Evolutionary conservation across 2,888 invertebrate genomes (phyloP), one percentile per base, ranked within the genome.

Genomic region (Epicampocera succincta): DNA sequence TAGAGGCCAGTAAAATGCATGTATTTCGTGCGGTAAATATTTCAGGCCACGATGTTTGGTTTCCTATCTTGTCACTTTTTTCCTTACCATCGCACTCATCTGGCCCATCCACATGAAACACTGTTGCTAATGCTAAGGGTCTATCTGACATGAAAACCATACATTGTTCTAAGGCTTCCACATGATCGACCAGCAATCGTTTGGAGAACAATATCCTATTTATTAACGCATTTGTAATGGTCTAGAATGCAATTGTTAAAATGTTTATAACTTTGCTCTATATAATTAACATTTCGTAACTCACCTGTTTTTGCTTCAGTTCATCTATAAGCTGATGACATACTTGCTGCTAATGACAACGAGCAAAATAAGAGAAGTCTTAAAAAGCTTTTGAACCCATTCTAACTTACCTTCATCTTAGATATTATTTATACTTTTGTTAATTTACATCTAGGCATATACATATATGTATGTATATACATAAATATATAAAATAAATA

Each of bases 111-210:
- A 73, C 52, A 3, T 38, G 5, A n/a, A n/a, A 12, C 4, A 17
- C 5, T 11, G 52, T 8, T 3, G 9, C 40, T 9, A 25, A 8
- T 1, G 65, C 13, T 17, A 50, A 29, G 5, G 65, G n/a, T 0
- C 15, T 13, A n/a, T 75, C 54, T 25, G 84, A 58, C 42, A 85
- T 54, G 73, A 85, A 84, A 33, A 83, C 80, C 83, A 90, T 85
- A 54, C 88, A 89, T 19, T 87, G 88, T 44, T 91, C 90, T n/a
- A 90, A 83, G 0, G 89, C 88, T 78, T 91, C 91, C 2, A 91
- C 87, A 84, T 91, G 91, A 83, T 91, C 91, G 46, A 89, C 87
- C 8, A 91, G 84, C 50, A 91, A 85, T 1, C 91, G 87, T 58
- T 90, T 90, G 0, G 91, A 91, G 48, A 86, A 88, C 15, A 91